These are phyloP conservation scores for Passer montanus DNA, from an alignment of 2,113 vertebrate genomes.

Conservation along the genomic window DNA sequence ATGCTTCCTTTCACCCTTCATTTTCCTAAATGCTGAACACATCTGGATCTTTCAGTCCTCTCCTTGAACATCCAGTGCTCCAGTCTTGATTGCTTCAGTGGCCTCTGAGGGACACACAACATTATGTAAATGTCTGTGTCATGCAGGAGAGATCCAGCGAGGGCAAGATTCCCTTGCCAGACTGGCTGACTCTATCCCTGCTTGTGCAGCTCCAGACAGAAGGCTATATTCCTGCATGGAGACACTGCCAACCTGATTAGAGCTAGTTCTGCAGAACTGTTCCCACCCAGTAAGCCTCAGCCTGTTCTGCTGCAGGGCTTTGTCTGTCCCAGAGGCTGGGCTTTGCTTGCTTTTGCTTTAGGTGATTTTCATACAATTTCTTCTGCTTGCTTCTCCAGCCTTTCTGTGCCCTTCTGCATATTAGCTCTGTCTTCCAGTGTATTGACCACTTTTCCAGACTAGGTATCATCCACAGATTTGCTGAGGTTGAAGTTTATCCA, in stretches of 20 bases:
- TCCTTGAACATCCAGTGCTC: background rate
- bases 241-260: rapidly evolving
- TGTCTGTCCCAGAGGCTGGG: rapidly evolving
- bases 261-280: background rate
- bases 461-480: background rate
- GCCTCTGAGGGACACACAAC: rapidly evolving
- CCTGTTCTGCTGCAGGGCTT: background rate
- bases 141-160: rapidly evolving
- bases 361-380: background rate
- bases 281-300: rapidly evolving
- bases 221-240: rapidly evolving
- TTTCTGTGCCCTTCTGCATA: background rate
- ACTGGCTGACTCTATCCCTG: background rate
- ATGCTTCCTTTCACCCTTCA: background rate
- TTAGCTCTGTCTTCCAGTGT: background rate
- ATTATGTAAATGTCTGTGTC: no score
- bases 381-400: background rate
- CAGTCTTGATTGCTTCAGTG: background rate
- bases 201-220: rapidly evolving
- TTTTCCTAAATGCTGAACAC: background rate
- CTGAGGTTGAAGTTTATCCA: background rate
- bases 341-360: background rate
- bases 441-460: background rate
- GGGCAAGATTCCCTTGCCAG: background rate
- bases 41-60: rapidly evolving